Conservation (phyloP, 1,140 invertebrate genomes). For the Drosophila virilis region DNA sequence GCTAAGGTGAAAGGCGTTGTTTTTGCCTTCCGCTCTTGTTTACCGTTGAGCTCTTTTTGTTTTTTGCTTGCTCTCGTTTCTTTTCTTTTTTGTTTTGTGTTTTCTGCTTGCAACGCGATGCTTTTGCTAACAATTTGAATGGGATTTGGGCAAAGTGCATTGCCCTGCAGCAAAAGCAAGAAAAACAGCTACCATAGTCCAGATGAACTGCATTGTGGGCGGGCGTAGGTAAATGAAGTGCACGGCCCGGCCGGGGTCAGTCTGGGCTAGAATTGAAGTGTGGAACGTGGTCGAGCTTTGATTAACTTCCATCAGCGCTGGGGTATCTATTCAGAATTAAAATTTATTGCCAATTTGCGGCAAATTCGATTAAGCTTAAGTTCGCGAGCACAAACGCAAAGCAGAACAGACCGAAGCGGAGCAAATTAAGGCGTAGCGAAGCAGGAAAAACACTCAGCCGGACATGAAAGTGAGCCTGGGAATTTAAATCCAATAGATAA, state of each 20-base stretch:
- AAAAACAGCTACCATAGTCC: slow-evolving; percentile 40
- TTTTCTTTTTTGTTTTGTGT: not conserved
- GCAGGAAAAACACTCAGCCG: slow-evolving; percentile 69
- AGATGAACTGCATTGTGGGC: slow-evolving; percentile 40
- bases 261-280: slow-evolving; percentile 21
- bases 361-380: slow-evolving; percentile 80
- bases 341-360: slow-evolving; percentile 84
- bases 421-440: slow-evolving; percentile 40
- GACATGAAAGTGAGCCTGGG: slow-evolving; percentile 63
- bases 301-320: slow-evolving; percentile 71
- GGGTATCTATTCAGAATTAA: slow-evolving; percentile 78
- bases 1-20: slow-evolving; percentile 56
- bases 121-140: slow-evolving; percentile 71
- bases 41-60: slow-evolving; percentile 51
- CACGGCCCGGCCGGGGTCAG: not conserved
- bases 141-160: slow-evolving; percentile 63
- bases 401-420: slow-evolving; percentile 8
- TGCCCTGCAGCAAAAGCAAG: slow-evolving; percentile 37
- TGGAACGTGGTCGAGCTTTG: slow-evolving; percentile 40
- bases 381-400: slow-evolving; percentile 48
- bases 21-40: slow-evolving; percentile 73
- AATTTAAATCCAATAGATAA: slow-evolving; percentile 82
- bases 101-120: slow-evolving; percentile 27
- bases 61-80: slow-evolving; percentile 5
- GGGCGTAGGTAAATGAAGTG: slow-evolving; percentile 37